Evolutionary conservation across 2,113 vertebrate species (phyloP).

Genomic region (Condylura cristata): DNA sequence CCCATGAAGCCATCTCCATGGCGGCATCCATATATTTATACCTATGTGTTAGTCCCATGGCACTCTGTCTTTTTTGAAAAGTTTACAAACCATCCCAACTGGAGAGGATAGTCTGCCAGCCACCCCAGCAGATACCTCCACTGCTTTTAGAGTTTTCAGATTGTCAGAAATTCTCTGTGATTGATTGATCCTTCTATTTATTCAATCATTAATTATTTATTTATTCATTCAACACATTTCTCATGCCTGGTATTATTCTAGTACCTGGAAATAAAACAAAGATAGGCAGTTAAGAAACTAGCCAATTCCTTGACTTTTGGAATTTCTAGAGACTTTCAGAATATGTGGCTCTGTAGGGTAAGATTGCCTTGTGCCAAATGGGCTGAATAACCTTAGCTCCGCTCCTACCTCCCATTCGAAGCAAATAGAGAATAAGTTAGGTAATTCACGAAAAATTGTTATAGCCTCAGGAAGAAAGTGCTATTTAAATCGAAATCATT

Average conservation of each 20-base stretch:
- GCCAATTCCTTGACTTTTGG: background rate
- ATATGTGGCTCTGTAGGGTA: background rate
- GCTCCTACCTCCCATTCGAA: constrained; percentile 28
- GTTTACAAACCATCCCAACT: background rate
- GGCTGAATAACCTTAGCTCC: constrained; percentile 36
- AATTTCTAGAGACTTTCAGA: background rate
- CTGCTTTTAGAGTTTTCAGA: background rate
- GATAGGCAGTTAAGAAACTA: background rate
- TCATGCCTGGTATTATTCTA: background rate
- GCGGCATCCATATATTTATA: background rate
- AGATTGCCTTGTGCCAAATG: constrained; percentile 13
- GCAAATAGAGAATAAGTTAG: constrained; percentile 53
- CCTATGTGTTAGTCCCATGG: background rate
- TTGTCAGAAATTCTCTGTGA: background rate
- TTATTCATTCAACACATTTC: background rate
- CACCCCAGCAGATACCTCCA: background rate
- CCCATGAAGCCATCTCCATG: background rate
- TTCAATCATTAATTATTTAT: background rate
- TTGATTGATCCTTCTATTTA: background rate
- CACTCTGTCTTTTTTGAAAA: background rate
- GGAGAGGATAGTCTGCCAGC: background rate
- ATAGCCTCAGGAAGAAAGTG: constrained; percentile 57
- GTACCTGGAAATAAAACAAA: background rate
- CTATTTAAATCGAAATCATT: constrained; percentile 73
- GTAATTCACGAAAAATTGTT: constrained; percentile 59